Evolutionary conservation across 92 coral and sea anemone genomes (phyloP), one percentile per base, ranked within the genome.

Genomic region (Diadumene lineata): DNA sequence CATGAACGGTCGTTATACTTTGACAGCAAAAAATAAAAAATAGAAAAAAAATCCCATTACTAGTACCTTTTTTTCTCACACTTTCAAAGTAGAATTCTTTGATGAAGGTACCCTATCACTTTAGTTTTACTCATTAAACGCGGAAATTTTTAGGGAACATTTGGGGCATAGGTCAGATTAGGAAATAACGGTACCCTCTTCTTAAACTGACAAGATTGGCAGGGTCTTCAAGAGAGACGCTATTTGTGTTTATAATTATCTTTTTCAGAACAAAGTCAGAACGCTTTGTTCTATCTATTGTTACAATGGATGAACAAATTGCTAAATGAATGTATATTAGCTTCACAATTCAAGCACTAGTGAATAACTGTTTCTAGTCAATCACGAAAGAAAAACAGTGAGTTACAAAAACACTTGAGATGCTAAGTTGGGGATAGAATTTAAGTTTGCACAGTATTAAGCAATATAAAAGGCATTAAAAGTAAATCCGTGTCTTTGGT

Each of bases 171-270:
- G n/a, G n/a, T n/a, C n/a, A n/a, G n/a, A n/a, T n/a, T n/a, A n/a
- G n/a, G n/a, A n/a, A n/a, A n/a, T n/a, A n/a, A n/a, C n/a, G n/a
- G n/a, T n/a, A n/a, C n/a, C n/a, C n/a, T n/a, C n/a, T n/a, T n/a
- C n/a, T n/a, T n/a, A n/a, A n/a, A n/a, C n/a, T n/a, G n/a, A 15
- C 11, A 2, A 62, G 43, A 62, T 62, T 62, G 68, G 38, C 43
- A 62, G 68, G 38, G 7, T 19, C 68, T 62, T 62, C 32, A 62
- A 53, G 68, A 4, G 19, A 7, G 27, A 62, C 64, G 64, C 64
- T 58, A 7, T 58, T 22, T 1, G n/a, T n/a, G n/a, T n/a, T n/a
- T n/a, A n/a, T 27, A 62, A 62, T 62, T 62, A 30, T 16, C 43
- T 28, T 2, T 62, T 23, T 62, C 4, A 62, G 38, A 62, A 62